Percentiles rank a stretch among this genome's conserved stretches.
Evolutionary conservation across 2,797 vertebrate genomes (phyloP).

Genomic region (Clarias pachynema): DNA sequence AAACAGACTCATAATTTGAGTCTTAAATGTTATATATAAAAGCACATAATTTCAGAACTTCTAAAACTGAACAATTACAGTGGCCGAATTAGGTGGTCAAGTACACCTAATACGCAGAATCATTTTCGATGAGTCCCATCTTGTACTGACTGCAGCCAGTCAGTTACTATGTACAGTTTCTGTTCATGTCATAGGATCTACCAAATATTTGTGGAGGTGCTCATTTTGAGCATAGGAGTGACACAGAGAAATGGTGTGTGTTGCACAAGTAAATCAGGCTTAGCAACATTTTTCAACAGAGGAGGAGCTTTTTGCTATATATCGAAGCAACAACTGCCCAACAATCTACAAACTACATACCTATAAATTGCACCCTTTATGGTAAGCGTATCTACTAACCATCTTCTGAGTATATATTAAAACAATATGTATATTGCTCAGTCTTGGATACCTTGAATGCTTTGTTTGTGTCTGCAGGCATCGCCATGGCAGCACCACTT

Average conservation of each 20-base stretch:
- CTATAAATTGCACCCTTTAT: background rate
- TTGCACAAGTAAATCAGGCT: background rate
- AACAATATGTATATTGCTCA: background rate
- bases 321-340: background rate
- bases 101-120: background rate
- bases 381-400: background rate
- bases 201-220: background rate
- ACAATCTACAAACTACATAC: background rate
- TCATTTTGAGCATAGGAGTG: background rate
- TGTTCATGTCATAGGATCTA: background rate
- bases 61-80: background rate
- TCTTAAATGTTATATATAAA: background rate
- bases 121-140: background rate
- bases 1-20: background rate
- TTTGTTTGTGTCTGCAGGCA: constrained; percentile 99
- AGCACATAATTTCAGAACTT: background rate
- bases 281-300: background rate
- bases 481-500: constrained; percentile 98
- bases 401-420: background rate
- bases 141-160: background rate
- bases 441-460: constrained; percentile 92
- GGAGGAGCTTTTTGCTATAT: background rate
- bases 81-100: background rate
- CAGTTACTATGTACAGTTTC: background rate
- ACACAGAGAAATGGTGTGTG: background rate